Evolutionary conservation across 2,113 vertebrate species (phyloP).

Genomic region (Circaetus cinerascens): DNA sequence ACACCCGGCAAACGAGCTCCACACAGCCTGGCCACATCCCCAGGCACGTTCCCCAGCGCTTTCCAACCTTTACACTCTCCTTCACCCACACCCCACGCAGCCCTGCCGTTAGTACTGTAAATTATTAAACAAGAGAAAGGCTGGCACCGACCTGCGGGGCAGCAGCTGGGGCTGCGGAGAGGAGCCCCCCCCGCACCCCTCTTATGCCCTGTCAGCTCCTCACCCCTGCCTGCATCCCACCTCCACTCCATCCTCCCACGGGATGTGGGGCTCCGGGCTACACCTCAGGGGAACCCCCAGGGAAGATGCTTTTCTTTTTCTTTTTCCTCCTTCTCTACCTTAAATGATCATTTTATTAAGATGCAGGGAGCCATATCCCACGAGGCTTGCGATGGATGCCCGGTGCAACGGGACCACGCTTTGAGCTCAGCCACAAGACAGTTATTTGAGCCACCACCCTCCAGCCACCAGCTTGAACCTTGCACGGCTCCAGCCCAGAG

Average conservation of each 20-base stretch:
- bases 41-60: accelerated
- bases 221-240: neutral
- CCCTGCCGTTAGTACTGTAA: neutral
- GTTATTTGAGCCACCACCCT: neutral
- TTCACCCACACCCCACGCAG: neutral
- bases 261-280: accelerated
- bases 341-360: accelerated
- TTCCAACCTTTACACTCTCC: neutral
- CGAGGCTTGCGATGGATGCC: accelerated
- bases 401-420: accelerated
- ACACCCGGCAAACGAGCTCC: neutral
- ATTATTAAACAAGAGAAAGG: neutral
- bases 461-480: neutral
- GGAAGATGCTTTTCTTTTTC: neutral
- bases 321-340: neutral
- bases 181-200: accelerated
- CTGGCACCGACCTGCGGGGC: neutral
- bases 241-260: neutral
- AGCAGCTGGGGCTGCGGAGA: neutral
- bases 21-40: accelerated
- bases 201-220: neutral
- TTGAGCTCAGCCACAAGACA: neutral
- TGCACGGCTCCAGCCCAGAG: neutral
- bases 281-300: accelerated
- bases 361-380: accelerated